Base-by-base conservation (phyloP, 2,888 invertebrate species). In the Tipula helvola region DNA sequence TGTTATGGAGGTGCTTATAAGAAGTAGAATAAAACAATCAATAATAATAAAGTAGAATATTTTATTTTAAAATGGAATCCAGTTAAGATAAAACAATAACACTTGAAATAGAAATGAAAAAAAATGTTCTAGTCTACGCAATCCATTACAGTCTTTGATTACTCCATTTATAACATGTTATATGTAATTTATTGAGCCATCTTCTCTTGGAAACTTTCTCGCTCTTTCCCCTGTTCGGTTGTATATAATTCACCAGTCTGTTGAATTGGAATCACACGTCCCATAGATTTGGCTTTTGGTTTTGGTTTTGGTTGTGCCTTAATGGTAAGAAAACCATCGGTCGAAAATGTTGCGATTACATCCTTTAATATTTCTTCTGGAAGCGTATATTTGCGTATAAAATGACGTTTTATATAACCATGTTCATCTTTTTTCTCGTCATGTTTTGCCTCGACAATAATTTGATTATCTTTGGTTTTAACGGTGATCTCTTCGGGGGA, bases 241-340 rank as follows among this genome's bases (percentile, higher is more conserved):
- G 0, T 28, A 28, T 39, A 39, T 28, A 10, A 39, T 84, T 84
- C 39, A 13, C 36, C 84, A 13, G n/a, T 84, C 8, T 36, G 84
- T 39, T 92, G 91, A 47, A 93, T 93, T 1, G 93, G 93, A 1
- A 94, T 90, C 0, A 91, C 89, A 86, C 93, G 90, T 87, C 93
- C 93, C 0, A 91, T 90, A 3, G 89, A 89, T 47, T 28, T 28
- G 28, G 28, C 28, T 28, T 28, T 28, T 28, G 18, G 5, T 13
- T 87, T 93, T 93, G 88, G 94, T 94, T 0, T 95, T 95, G 0
- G 41, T 36, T 39, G 84, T n/a, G 94, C 95, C 0, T 93, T 93
- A 87, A 96, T 93, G 0, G 94, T 95, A 86, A 95, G 91, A 85
- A 96, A 94, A 1, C 96, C 96, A 89, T 96, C 96, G 0, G 95